Conservation (phyloP, 2,797 vertebrate genomes). For the Clarias platycephalus region DNA sequence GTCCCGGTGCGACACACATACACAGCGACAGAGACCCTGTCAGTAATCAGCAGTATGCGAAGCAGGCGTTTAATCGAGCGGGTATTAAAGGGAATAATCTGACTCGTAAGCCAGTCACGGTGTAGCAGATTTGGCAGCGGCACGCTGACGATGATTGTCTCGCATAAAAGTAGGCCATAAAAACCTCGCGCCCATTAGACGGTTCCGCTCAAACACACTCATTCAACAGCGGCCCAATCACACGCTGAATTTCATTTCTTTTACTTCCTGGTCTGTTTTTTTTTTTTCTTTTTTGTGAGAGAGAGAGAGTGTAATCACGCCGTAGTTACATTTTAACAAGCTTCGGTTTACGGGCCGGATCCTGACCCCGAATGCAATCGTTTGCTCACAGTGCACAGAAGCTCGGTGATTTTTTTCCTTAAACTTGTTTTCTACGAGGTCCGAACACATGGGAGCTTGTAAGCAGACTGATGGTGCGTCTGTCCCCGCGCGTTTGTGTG, state of each 20-base stretch:
- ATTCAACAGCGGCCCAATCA: constrained; percentile 31
- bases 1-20: neutral
- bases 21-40: constrained; percentile 1
- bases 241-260: constrained; percentile 24
- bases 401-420: neutral
- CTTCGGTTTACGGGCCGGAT: neutral
- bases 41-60: constrained; percentile 68
- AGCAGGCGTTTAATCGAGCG: constrained; percentile 75
- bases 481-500: neutral
- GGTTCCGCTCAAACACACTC: constrained; percentile 9
- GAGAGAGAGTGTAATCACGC: neutral
- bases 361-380: too few relatives aligned
- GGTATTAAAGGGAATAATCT: constrained; percentile 74
- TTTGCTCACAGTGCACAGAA: neutral
- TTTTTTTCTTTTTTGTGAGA: neutral
- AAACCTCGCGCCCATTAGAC: constrained; percentile 25
- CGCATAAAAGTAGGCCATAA: constrained; percentile 33
- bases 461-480: constrained; percentile 17
- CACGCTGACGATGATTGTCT: constrained; percentile 22
- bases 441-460: constrained; percentile 31
- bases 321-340: constrained; percentile 8
- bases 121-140: constrained; percentile 36
- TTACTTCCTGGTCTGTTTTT: neutral
- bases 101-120: constrained; percentile 64
- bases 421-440: constrained; percentile 18